Conservation (phyloP, 2,797 vertebrate species). For the Syndactyla subalaris region DNA sequence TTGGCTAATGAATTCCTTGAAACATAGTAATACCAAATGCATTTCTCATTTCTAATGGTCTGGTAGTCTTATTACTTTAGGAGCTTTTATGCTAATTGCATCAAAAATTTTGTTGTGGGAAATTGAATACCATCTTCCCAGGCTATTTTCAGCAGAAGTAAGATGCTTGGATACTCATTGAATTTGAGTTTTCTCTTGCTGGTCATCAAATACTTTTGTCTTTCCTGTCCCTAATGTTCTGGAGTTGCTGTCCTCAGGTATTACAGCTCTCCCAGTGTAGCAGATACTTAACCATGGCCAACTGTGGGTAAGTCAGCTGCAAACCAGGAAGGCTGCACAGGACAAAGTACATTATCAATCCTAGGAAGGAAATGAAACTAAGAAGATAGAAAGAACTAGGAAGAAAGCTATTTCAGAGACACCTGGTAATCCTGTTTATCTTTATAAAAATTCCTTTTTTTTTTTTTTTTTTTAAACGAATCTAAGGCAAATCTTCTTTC, state of each 20-base stretch:
- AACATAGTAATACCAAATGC: not conserved
- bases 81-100: not conserved
- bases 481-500: not conserved
- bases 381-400: not conserved
- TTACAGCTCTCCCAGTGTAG: not conserved
- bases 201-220: not conserved
- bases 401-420: not conserved
- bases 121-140: not conserved
- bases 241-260: not conserved
- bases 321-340: not conserved
- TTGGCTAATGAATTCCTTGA: not conserved
- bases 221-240: not conserved
- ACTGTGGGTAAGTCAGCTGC: rapidly evolving
- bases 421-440: not conserved
- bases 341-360: rapidly evolving
- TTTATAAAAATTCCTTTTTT: not conserved
- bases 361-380: not conserved
- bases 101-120: not conserved
- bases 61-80: not conserved
- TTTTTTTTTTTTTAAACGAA: not conserved
- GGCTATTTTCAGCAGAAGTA: not conserved
- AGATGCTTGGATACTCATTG: not conserved
- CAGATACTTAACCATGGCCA: not conserved
- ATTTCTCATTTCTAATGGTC: not conserved
- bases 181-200: not conserved